Evolutionary conservation across 2,888 invertebrate species (phyloP), one percentile per base, ranked within the genome.

Genomic region (Cephus sareptanus): DNA sequence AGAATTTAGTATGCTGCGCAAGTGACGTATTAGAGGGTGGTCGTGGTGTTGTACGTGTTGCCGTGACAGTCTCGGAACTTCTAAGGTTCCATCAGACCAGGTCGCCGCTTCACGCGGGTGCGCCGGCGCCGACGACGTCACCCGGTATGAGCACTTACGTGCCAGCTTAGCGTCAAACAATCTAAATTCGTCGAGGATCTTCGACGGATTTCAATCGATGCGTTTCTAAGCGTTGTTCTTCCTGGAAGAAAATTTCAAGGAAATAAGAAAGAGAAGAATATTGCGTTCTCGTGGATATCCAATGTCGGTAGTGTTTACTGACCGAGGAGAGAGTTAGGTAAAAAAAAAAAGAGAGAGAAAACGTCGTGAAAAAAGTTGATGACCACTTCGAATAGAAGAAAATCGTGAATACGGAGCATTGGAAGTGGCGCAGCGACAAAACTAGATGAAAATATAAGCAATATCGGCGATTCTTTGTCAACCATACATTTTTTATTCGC

Each of bases 1-100:
- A 96, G 98, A 97, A 97, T 91, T 94, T 98, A 85, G 95, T 98
- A 90, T 98, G 98, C 92, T 97, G 97, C 91, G 95, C 98, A 69
- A 96, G 97, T 68, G 98, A 98, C 92, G 96, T 98, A n/a, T 93
- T 98, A 73, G 98, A 98, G 92, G 97, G 97, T 79, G 97, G 97
- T 79, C 96, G 97, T 89, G 96, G 96, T 1, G 94, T 96, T 23
- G 96, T 97, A 2, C 96, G 97, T 90, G 95, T 98, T 34, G 97
- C 98, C 75, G 95, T 97, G 82, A 98, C 98, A 0, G 97, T 98
- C 34, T 94, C 95, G 1, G 97, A 97, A 91, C 92, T 98, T 30
- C 93, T 97, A 76, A 94, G 96, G 81, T 94, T 96, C 90, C 94
- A 95, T 85, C 93, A 93, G 80, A 90, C 91, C 9, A 90, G 92